Base-by-base conservation (phyloP, 2,888 invertebrate species). In the Eupithecia pulchellata region DNA sequence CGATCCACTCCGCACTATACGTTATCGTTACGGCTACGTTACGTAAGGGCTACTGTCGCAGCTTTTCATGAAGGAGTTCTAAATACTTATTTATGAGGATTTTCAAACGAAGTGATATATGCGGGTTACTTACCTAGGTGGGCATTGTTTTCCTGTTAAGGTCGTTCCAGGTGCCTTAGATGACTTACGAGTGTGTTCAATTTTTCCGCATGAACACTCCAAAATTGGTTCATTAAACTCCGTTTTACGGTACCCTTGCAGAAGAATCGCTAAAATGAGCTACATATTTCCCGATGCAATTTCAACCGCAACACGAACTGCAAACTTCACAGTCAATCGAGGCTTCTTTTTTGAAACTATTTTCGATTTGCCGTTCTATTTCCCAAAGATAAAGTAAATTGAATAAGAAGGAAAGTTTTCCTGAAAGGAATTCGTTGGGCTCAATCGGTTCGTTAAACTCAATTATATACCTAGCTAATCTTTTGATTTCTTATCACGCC, bases 391-490 rank as follows among this genome's bases (percentile, higher is more conserved):
- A 71, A 69, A 61, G 25, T 42, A 70, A 58, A 52, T 8, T 58
- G 65, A 68, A 68, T 68, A 74, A 72, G 34, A 34, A 25, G 14
- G 65, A 30, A 69, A 72, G 63, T 72, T 72, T 68, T 57, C 61
- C 25, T 64, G 68, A 74, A 71, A 73, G 65, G 32, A 61, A n/a
- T 67, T 57, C 75, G 68, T 68, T 71, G 71, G 52, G 68, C 32
- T 55, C 68, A 57, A 67, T 71, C 77, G 78, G 73, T 77, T 78
- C 78, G 78, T 78, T 78, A 75, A 78, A 75, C 75, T 66, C 73
- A 77, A 78, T 78, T 78, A 78, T 77, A 72, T 71, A 72, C 57
- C 69, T 75, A 75, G 60, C 68, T 77, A 75, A 78, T 75, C 74
- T 78, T 77, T 77, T 70, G 74, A 77, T 76, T 78, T 70, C 77